Evolutionary conservation across 2,888 invertebrate genomes (phyloP), one percentile per base, ranked within the genome.

Genomic region (Cataglyphis livida): DNA sequence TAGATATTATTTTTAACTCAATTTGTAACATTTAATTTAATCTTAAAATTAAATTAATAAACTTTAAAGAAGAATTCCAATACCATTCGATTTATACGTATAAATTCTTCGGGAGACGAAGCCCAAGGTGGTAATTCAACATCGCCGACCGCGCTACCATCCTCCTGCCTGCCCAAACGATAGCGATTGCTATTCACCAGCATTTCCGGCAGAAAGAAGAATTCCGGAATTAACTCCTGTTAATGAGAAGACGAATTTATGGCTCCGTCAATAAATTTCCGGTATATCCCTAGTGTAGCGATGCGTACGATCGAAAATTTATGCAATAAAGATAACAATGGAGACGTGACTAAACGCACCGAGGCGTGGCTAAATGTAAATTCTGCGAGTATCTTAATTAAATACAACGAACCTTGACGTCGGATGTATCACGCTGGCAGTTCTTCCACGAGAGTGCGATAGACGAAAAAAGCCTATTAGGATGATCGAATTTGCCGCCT

Each of bases 191-290:
- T 95, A 94, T 99, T 99, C 84, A 98, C 97, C 93, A 99, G 97
- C 99, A 99, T 99, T 95, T 99, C 99, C 15, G 99, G 99, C 87
- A 99, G 96, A 95, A 99, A 99, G 96, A 99, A 99, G 95, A 99
- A 97, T 95, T 99, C 99, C 0, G 99, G 99, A 91, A 99, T 99
- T 90, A 99, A 95, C 95, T 99, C 99, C 97, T 98, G 95, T 18
- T 90, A 91, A 87, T 82, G 79, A 85, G 83, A 85, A 82, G 41
- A 78, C 83, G 35, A 79, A 89, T 85, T 85, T 71, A 85, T 84
- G 51, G 9, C 12, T 1, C 32, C n/a, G 25, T 7, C 25, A 35
- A 51, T 51, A 51, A 51, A 15, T 59, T 41, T 41, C 28, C 21
- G 28, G n/a, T 44, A 21, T 35, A 74, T 48, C 65, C 44, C 51